phyloP scores from a whole-genome alignment of 2,888 invertebrate genomes.

The Rhagonycha lutea region DNA sequence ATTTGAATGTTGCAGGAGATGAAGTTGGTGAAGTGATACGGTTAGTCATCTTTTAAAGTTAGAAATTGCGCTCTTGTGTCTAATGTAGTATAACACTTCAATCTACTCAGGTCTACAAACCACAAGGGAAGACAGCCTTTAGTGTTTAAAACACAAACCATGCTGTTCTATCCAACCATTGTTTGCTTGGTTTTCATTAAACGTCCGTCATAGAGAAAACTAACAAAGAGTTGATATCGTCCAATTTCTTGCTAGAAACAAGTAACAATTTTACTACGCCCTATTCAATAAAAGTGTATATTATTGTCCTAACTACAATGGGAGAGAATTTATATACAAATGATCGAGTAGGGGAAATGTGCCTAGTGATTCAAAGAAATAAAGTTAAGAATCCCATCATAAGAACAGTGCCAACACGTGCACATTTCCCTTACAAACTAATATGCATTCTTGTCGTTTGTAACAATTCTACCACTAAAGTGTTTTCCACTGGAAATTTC shows the following conservation, averaged over 20 bases:
- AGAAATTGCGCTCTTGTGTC: not conserved
- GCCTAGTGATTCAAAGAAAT: no score
- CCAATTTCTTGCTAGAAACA: not conserved
- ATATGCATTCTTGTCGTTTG: no score
- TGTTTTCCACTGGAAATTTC: no score
- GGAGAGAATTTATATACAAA: no score
- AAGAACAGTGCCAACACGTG: no score
- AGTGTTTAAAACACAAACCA: not conserved
- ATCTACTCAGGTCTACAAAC: not conserved
- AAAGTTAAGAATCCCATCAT: no score
- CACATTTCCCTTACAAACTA: no score
- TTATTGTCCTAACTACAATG: not conserved
- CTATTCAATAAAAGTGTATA: not conserved
- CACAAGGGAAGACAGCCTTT: not conserved
- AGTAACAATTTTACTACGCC: not conserved
- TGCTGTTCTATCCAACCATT: not conserved
- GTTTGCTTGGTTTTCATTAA: not conserved
- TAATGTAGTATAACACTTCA: not conserved
- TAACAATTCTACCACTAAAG: no score
- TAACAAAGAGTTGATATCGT: not conserved
- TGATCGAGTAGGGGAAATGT: no score
- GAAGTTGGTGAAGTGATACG: not conserved
- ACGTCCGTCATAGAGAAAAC: not conserved
- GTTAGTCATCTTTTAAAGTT: not conserved
- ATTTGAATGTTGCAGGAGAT: not conserved